Percentiles rank a stretch among this genome's conserved stretches.
Conservation (phyloP, 2,797 vertebrate genomes). For the Sebastes jordani region DNA sequence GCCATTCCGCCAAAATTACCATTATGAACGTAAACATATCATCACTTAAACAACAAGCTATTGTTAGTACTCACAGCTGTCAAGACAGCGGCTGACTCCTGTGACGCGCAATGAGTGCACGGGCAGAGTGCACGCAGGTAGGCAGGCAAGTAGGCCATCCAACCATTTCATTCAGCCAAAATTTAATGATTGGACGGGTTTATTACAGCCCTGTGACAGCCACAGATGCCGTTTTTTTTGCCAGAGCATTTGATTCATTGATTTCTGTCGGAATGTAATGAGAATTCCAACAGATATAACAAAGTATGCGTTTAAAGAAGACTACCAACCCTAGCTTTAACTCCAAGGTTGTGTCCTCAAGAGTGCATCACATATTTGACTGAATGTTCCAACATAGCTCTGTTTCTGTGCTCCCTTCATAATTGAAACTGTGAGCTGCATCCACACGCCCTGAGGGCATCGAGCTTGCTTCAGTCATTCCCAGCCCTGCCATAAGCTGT, state of each 20-base stretch:
- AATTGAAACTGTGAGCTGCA: constrained; percentile 17
- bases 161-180: background rate
- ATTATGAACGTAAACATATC: background rate
- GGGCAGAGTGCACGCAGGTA: background rate
- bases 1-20: background rate
- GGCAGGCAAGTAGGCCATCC: background rate
- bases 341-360: background rate
- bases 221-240: background rate
- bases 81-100: no score
- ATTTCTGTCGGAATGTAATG: no score
- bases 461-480: constrained; percentile 17
- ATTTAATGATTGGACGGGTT: background rate
- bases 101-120: no score
- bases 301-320: background rate
- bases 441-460: background rate
- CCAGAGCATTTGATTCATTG: no score
- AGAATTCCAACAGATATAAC: no score
- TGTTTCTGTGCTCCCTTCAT: background rate
- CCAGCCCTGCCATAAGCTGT: constrained; percentile 22
- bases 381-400: background rate
- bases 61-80: no score
- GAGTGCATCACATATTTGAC: background rate
- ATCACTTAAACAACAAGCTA: background rate
- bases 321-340: background rate
- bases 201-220: background rate